Evolutionary conservation across 2,113 vertebrate species (phyloP).

Genomic region (Lichenostomus cassidix): DNA sequence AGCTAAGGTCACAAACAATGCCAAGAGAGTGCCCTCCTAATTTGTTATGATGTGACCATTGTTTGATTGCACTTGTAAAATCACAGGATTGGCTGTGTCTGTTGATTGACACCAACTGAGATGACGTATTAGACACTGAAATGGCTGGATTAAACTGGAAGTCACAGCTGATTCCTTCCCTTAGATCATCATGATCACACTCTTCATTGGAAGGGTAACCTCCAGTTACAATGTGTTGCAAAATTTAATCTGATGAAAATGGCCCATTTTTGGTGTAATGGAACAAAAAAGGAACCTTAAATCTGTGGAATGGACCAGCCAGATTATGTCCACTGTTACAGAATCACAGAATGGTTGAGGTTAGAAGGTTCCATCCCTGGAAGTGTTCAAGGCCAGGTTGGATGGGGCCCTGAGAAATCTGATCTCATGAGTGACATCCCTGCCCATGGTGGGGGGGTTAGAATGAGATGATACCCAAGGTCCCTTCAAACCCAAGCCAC

Average conservation of each 20-base stretch:
- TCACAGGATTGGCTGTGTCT: neutral
- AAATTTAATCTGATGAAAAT: neutral
- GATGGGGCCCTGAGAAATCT: neutral
- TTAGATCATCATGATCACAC: neutral
- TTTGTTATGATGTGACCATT: neutral
- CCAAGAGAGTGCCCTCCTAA: neutral
- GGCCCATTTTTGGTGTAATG: neutral
- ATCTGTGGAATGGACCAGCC: neutral
- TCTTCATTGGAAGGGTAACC: neutral
- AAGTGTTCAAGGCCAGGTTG: neutral
- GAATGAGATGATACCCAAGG: neutral
- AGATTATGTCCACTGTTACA: neutral
- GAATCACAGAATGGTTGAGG: neutral
- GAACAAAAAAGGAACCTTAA: neutral
- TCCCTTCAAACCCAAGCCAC: neutral
- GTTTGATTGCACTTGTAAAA: neutral
- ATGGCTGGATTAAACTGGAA: neutral
- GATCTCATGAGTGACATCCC: accelerated
- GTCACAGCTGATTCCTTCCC: neutral
- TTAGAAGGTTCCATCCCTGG: neutral
- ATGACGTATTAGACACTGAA: neutral
- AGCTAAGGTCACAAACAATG: neutral
- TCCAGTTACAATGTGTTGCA: neutral
- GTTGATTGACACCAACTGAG: neutral
- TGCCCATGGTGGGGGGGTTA: neutral